Conservation (phyloP, 2,797 vertebrate species). For the Takifugu rubripes region DNA sequence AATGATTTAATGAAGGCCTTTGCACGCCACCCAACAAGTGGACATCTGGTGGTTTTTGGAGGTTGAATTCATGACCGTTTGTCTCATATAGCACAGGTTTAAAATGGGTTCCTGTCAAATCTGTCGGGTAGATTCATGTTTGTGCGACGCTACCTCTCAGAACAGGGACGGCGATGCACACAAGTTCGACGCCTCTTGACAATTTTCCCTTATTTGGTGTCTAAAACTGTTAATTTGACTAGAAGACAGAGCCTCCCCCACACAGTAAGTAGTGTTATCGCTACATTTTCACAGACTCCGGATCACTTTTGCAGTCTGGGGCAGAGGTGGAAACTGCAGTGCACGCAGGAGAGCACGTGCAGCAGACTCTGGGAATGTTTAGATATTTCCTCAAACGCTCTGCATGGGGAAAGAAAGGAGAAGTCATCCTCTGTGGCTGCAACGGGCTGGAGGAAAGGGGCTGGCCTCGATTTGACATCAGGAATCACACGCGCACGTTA, state of each 20-base stretch:
- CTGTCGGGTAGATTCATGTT: no score
- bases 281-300: neutral
- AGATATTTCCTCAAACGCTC: constrained; percentile 82
- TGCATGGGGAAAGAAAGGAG: constrained; percentile 80
- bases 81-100: no score
- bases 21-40: no score
- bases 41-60: no score
- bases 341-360: constrained; percentile 86
- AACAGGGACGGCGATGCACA: constrained; percentile 4
- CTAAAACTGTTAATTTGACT: neutral
- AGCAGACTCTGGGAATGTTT: constrained; percentile 88
- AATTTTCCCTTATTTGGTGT: neutral
- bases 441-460: constrained; percentile 55
- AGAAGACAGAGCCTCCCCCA: no score
- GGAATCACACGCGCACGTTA: constrained; percentile 35
- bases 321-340: constrained; percentile 56
- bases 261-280: no score
- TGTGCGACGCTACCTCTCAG: neutral
- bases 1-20: no score
- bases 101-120: no score
- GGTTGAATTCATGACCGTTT: no score
- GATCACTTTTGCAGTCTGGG: constrained; percentile 2
- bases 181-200: neutral
- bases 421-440: constrained; percentile 60
- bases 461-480: constrained; percentile 51